These are phyloP conservation scores for Coregonus sp. DNA, from an alignment of 2,797 vertebrate genomes.

Conservation along the genomic window DNA sequence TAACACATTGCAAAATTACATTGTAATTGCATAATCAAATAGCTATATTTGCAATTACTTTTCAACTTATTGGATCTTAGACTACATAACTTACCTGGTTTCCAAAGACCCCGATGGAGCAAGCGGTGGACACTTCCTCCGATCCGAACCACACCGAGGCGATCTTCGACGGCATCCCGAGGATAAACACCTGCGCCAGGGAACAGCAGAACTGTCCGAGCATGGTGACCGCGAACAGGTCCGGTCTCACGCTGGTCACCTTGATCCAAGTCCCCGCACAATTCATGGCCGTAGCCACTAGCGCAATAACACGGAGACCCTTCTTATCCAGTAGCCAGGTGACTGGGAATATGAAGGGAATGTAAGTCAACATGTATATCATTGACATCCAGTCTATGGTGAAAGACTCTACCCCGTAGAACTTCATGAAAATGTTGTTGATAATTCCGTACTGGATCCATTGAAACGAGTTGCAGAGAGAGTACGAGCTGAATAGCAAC, in stretches of 20 bases:
- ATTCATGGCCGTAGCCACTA: slow-evolving; percentile 87
- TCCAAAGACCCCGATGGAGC: slow-evolving; percentile 92
- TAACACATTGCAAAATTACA: too few species aligned
- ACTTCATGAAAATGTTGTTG: slow-evolving; percentile 86
- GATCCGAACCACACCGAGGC: slow-evolving; percentile 97
- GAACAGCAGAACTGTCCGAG: slow-evolving; percentile 86
- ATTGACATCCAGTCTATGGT: slow-evolving; percentile 94
- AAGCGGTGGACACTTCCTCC: slow-evolving; percentile 94
- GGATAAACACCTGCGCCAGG: slow-evolving; percentile 91
- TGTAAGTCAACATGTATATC: slow-evolving; percentile 95
- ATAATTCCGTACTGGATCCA: slow-evolving; percentile 99
- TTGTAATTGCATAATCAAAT: too few species aligned
- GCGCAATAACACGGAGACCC: slow-evolving; percentile 86
- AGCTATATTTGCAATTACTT: not conserved
- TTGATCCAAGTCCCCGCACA: slow-evolving; percentile 93
- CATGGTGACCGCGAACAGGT: slow-evolving; percentile 86
- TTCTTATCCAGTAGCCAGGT: slow-evolving; percentile 91
- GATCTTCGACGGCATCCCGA: slow-evolving; percentile 91
- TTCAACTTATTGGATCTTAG: not conserved
- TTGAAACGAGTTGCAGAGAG: slow-evolving; percentile 92
- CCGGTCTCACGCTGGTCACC: slow-evolving; percentile 80
- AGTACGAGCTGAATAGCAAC: slow-evolving; percentile 88
- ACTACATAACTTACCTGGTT: slow-evolving; percentile 87
- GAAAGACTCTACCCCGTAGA: slow-evolving; percentile 82
- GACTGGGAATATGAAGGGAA: slow-evolving; percentile 93